Conservation (phyloP, 2,888 invertebrate genomes). For the Anticlea derivata region DNA sequence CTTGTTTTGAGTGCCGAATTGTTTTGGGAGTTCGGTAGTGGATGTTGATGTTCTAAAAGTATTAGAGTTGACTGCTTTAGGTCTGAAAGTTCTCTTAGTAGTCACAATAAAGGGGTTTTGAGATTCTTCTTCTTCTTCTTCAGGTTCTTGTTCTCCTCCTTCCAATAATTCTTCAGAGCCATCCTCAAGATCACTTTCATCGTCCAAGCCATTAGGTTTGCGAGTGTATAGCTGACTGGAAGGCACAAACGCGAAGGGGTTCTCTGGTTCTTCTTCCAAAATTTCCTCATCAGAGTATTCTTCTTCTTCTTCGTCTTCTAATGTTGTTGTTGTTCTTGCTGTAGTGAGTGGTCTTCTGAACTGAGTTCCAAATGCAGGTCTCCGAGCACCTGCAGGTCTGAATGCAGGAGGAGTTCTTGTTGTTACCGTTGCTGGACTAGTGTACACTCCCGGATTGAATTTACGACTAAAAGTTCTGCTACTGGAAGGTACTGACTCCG, state of each 20-base stretch:
- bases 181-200: slow-evolving; percentile 52
- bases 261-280: slow-evolving; percentile 68
- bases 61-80: slow-evolving; percentile 68
- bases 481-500: slow-evolving; percentile 65
- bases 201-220: slow-evolving; percentile 55
- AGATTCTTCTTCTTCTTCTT: slow-evolving; percentile 49
- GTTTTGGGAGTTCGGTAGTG: slow-evolving; percentile 69
- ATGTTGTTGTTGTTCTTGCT: slow-evolving; percentile 65
- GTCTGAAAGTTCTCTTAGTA: slow-evolving; percentile 64
- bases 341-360: slow-evolving; percentile 71
- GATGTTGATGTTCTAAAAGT: slow-evolving; percentile 73
- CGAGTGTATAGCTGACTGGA: slow-evolving; percentile 71
- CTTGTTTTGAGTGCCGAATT: slow-evolving; percentile 56
- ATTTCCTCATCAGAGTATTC: slow-evolving; percentile 67
- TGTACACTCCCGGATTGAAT: slow-evolving; percentile 75
- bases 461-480: slow-evolving; percentile 76
- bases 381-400: slow-evolving; percentile 56
- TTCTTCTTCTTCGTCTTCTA: slow-evolving; percentile 55
- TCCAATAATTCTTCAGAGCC: slow-evolving; percentile 46
- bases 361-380: slow-evolving; percentile 62
- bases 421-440: slow-evolving; percentile 66
- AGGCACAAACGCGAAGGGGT: slow-evolving; percentile 71
- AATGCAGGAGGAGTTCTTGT: slow-evolving; percentile 55
- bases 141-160: slow-evolving; percentile 47
- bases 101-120: slow-evolving; percentile 49